Conservation (phyloP, 2,113 vertebrate species). For the Mohoua ochrocephala region DNA sequence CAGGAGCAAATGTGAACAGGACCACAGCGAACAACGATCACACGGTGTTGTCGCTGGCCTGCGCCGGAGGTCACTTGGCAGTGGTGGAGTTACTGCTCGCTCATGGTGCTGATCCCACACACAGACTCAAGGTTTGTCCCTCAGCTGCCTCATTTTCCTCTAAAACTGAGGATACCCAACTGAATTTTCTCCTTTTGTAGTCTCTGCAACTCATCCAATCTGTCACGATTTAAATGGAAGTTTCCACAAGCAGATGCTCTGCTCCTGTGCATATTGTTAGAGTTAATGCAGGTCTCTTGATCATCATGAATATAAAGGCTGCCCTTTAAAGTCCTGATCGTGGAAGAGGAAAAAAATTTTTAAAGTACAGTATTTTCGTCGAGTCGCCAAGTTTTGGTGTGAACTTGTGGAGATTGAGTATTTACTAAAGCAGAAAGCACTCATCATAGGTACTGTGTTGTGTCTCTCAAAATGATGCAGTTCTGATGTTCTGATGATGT, state of each 20-base stretch:
- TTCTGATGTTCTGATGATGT: neutral
- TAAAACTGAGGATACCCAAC: rapidly evolving
- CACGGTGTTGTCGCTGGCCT: conserved; percentile 95
- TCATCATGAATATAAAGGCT: rapidly evolving
- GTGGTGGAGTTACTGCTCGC: conserved; percentile 96
- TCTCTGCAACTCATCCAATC: neutral
- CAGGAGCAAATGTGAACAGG: conserved; percentile 97
- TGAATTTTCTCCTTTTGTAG: rapidly evolving
- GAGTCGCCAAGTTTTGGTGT: neutral
- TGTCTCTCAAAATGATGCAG: neutral
- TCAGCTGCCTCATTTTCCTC: neutral
- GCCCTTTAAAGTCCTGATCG: neutral
- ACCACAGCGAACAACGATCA: conserved; percentile 98
- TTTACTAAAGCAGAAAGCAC: neutral
- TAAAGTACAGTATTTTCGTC: rapidly evolving
- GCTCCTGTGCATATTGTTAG: rapidly evolving
- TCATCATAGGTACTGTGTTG: rapidly evolving
- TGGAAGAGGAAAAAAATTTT: neutral
- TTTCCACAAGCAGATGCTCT: neutral
- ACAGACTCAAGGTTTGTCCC: conserved; percentile 89
- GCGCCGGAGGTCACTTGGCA: conserved; percentile 94
- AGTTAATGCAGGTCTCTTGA: neutral
- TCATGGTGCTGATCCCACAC: conserved; percentile 96
- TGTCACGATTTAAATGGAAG: neutral
- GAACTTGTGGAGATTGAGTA: neutral